Percentiles rank a stretch among this genome's conserved stretches.
These are phyloP conservation scores for Epinephelus moara DNA, from an alignment of 2,113 vertebrate genomes.

Conservation along the genomic window DNA sequence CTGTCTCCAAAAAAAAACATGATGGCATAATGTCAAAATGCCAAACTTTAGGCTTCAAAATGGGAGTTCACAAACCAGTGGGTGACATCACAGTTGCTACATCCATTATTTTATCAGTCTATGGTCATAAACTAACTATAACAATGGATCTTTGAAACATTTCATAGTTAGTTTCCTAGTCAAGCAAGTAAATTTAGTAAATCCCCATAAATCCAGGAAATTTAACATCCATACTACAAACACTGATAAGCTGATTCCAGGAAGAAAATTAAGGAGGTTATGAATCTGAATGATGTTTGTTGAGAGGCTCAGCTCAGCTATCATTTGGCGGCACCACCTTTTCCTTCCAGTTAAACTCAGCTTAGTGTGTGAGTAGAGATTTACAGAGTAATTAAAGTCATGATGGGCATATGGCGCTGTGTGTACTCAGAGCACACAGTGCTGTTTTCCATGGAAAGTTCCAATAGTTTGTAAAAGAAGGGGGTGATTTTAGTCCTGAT, in stretches of 20 bases:
- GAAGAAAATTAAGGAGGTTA: conserved; percentile 11
- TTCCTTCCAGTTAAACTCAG: conserved; percentile 17
- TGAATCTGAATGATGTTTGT: conserved; percentile 51
- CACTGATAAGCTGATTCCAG: conserved; percentile 19
- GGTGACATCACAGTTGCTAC: too few species aligned
- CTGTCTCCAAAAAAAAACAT: too few species aligned
- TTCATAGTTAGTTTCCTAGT: neutral
- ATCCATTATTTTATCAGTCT: too few species aligned
- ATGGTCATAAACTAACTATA: neutral
- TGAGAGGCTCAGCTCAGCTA: conserved; percentile 17
- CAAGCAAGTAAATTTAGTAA: neutral
- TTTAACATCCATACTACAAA: neutral
- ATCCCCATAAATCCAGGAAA: neutral
- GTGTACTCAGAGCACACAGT: conserved; percentile 49
- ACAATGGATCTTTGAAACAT: neutral
- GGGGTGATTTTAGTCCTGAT: conserved; percentile 13
- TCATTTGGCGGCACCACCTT: conserved; percentile 24
- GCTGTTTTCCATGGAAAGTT: conserved; percentile 69
- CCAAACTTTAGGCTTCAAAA: too few species aligned
- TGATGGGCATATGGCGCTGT: conserved; percentile 50
- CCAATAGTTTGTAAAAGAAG: conserved; percentile 36
- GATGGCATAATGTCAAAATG: too few species aligned
- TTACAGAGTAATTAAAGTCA: conserved; percentile 67
- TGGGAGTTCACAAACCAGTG: too few species aligned
- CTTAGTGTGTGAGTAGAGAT: conserved; percentile 29